These are phyloP conservation scores for Napeogenes inachia DNA, from an alignment of 2,888 invertebrate species.

Conservation along the genomic window DNA sequence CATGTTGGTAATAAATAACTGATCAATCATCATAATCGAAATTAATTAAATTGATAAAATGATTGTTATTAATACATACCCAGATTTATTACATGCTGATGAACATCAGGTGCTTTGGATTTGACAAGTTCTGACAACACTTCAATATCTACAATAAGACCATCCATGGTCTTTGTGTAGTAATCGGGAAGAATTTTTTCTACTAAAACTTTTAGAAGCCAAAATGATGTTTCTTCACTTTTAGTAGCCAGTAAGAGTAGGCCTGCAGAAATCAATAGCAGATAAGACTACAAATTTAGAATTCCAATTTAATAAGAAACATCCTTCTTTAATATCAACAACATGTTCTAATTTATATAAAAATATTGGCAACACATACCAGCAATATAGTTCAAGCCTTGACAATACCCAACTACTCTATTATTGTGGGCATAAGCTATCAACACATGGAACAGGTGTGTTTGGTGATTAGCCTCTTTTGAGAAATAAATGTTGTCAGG, in stretches of 20 bases:
- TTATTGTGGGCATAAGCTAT: conserved; percentile 94
- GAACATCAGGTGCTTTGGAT: conserved; percentile 87
- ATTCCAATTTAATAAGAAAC: too few relatives aligned
- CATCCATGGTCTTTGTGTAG: conserved; percentile 93
- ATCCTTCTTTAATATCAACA: background rate
- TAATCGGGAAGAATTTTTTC: conserved; percentile 92
- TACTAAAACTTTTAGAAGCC: conserved; percentile 93
- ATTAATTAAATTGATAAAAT: conserved; percentile 16
- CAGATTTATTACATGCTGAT: conserved; percentile 86
- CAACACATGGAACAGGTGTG: conserved; percentile 89
- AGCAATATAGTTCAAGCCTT: conserved; percentile 96
- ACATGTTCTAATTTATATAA: background rate
- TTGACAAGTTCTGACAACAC: conserved; percentile 92
- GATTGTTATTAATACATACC: conserved; percentile 60
- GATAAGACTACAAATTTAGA: background rate
- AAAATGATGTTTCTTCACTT: conserved; percentile 94
- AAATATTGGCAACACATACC: conserved; percentile 52
- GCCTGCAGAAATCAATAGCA: conserved; percentile 60
- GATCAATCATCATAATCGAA: background rate
- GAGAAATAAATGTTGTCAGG: conserved; percentile 96
- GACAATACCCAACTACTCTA: conserved; percentile 93
- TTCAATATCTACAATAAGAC: conserved; percentile 91
- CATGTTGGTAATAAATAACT: background rate
- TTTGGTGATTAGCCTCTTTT: conserved; percentile 83
- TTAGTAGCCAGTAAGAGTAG: conserved; percentile 90